phyloP scores from a whole-genome alignment of 2,797 vertebrate species.

The Cirrhinus mrigala region DNA sequence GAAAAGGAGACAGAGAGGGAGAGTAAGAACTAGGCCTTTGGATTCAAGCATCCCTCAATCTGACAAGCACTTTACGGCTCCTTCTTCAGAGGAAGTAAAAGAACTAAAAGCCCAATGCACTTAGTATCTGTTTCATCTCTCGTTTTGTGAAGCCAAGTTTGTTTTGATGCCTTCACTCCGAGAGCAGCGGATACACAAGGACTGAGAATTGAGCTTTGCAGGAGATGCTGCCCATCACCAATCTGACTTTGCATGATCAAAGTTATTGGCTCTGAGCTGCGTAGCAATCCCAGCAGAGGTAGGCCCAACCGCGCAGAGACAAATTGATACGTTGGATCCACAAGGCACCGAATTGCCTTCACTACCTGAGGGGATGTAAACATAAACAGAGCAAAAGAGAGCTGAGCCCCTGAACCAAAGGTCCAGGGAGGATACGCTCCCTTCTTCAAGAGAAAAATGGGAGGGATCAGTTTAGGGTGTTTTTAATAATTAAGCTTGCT shows the following conservation, averaged over 20 bases:
- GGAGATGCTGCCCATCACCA: conserved; percentile 45
- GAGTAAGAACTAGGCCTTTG: conserved; percentile 29
- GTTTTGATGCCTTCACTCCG: conserved; percentile 37
- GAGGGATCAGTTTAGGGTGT: conserved; percentile 72
- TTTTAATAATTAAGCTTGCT: conserved; percentile 79
- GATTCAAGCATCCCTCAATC: conserved; percentile 41
- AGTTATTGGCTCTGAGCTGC: conserved; percentile 50
- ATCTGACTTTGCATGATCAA: conserved; percentile 46
- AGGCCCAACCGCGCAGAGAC: conserved; percentile 12
- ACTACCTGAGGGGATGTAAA: conserved; percentile 64
- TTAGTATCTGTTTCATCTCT: conserved; percentile 68
- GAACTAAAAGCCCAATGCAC: conserved; percentile 57
- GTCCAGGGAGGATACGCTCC: conserved; percentile 71
- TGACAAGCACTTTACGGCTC: conserved; percentile 28
- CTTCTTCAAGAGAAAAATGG: conserved; percentile 63
- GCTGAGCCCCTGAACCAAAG: conserved; percentile 60
- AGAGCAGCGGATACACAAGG: conserved; percentile 21
- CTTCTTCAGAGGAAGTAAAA: conserved; percentile 51
- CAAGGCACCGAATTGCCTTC: conserved; percentile 44
- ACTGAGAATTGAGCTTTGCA: conserved; percentile 37
- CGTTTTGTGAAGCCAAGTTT: conserved; percentile 40
- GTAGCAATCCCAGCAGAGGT: conserved; percentile 43
- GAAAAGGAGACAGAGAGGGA: conserved; percentile 20
- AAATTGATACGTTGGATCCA: conserved; percentile 40
- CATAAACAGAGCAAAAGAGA: conserved; percentile 54